Percentiles rank a stretch among this genome's conserved stretches.
Conservation (phyloP, 2,888 invertebrate species). For the Tipula vernalis region DNA sequence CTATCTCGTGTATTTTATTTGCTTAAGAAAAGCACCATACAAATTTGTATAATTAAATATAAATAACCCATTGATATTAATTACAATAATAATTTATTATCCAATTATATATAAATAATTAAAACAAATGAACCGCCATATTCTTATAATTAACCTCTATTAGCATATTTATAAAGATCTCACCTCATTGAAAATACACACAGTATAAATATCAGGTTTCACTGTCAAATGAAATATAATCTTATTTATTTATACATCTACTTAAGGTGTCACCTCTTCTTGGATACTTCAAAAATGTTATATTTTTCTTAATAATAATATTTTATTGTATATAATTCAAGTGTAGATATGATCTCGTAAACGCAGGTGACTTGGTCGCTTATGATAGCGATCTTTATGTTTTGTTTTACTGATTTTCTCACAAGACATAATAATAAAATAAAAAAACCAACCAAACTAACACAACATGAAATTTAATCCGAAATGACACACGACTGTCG, state of each 20-base stretch:
- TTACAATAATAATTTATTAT: too few species aligned
- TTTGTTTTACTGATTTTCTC: not conserved
- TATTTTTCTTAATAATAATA: too few species aligned
- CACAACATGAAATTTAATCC: not conserved
- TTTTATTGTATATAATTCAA: too few species aligned
- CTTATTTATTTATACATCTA: not conserved
- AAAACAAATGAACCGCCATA: not conserved
- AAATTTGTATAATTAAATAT: too few species aligned
- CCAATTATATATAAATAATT: not conserved
- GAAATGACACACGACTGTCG: slow-evolving; percentile 8
- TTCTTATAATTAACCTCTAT: not conserved
- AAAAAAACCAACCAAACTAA: not conserved
- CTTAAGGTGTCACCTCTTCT: not conserved
- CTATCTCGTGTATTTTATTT: too few species aligned
- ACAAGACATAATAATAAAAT: not conserved
- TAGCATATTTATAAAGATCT: not conserved
- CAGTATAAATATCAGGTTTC: not conserved
- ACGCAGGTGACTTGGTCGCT: not conserved
- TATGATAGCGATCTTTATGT: not conserved
- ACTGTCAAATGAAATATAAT: not conserved
- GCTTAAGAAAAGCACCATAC: too few species aligned
- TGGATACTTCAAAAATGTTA: not conserved
- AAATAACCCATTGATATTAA: too few species aligned
- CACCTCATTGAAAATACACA: not conserved
- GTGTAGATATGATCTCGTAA: not conserved